Evolutionary conservation across 2,888 invertebrate genomes (phyloP).

Genomic region (Trissoscelio sp.): DNA sequence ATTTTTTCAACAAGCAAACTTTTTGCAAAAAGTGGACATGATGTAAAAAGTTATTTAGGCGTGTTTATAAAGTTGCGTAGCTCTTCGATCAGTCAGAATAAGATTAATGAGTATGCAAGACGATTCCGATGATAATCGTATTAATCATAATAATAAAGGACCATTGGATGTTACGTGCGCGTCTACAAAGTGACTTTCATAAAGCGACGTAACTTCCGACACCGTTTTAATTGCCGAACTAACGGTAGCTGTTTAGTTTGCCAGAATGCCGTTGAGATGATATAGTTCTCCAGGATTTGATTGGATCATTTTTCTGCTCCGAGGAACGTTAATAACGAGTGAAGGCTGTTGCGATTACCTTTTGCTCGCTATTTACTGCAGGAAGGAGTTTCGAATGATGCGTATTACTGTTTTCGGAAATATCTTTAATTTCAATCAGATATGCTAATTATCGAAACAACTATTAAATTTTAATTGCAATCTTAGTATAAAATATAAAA

Average conservation of each 20-base stretch:
- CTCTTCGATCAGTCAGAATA: slow-evolving; percentile 44
- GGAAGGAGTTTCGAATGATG: slow-evolving; percentile 11
- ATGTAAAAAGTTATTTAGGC: slow-evolving; percentile 13
- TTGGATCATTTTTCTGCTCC: slow-evolving; percentile 61
- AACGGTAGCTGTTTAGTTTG: slow-evolving; percentile 78
- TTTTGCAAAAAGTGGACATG: too few relatives aligned
- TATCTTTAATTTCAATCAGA: background rate
- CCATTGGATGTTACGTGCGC: slow-evolving; percentile 48
- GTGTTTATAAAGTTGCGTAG: background rate
- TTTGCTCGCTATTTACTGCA: slow-evolving; percentile 23
- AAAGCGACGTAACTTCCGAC: slow-evolving; percentile 79
- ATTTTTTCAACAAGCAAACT: too few relatives aligned
- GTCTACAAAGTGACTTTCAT: slow-evolving; percentile 74
- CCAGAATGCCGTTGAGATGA: slow-evolving; percentile 64
- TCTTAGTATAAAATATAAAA: too few relatives aligned
- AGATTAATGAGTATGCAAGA: slow-evolving; percentile 65
- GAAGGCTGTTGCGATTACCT: slow-evolving; percentile 43
- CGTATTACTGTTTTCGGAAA: too few relatives aligned
- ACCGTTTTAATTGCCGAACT: slow-evolving; percentile 82
- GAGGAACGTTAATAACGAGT: slow-evolving; percentile 60
- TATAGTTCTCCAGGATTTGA: slow-evolving; percentile 52
- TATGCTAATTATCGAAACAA: too few relatives aligned
- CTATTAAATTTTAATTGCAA: too few relatives aligned
- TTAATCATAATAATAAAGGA: slow-evolving; percentile 72
- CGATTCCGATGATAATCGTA: slow-evolving; percentile 72